Percentiles rank a stretch among this genome's conserved stretches.
Evolutionary conservation across 2,888 invertebrate genomes (phyloP).

Genomic region (Netelia virgata): DNA sequence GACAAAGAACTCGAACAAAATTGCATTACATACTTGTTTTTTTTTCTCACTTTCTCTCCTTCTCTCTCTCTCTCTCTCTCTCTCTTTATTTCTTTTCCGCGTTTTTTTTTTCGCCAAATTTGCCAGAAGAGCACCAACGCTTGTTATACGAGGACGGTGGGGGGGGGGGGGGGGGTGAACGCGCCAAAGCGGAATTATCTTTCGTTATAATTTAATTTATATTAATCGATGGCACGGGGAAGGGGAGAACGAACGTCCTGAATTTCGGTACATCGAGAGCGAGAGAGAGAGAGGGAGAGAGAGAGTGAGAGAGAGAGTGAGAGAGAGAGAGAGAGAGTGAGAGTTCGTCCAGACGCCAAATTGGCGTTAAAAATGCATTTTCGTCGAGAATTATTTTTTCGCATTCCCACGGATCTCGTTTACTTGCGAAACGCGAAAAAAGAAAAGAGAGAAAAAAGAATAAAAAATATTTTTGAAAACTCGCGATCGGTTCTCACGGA

Average conservation of each 20-base stretch:
- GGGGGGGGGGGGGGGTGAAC: too few species aligned
- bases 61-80: too few species aligned
- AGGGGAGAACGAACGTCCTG: not conserved
- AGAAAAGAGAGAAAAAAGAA: too few species aligned
- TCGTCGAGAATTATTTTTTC: not conserved
- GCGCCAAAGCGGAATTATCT: constrained; percentile 21
- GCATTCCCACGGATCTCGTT: too few species aligned
- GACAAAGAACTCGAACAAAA: constrained; percentile 68
- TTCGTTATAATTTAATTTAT: constrained; percentile 39
- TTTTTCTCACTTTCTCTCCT: not conserved
- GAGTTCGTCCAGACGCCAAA: not conserved
- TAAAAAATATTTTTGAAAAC: too few species aligned
- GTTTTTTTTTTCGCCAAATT: constrained; percentile 34
- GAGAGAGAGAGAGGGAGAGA: too few species aligned
- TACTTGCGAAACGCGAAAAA: too few species aligned
- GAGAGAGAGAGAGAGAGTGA: too few species aligned
- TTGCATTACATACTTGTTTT: constrained; percentile 64
- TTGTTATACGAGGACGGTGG: not conserved
- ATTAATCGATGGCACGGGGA: constrained; percentile 9
- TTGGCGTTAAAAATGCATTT: not conserved
- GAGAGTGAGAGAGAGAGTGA: too few species aligned
- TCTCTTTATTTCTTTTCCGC: too few species aligned
- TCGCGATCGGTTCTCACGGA: too few species aligned
- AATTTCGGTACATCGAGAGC: not conserved
- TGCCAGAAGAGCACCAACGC: constrained; percentile 22